A percentile compares a stretch with the other conserved stretches of the same genome.
phyloP scores from a whole-genome alignment of 2,888 invertebrate genomes.

The Eristalis arbustorum region DNA sequence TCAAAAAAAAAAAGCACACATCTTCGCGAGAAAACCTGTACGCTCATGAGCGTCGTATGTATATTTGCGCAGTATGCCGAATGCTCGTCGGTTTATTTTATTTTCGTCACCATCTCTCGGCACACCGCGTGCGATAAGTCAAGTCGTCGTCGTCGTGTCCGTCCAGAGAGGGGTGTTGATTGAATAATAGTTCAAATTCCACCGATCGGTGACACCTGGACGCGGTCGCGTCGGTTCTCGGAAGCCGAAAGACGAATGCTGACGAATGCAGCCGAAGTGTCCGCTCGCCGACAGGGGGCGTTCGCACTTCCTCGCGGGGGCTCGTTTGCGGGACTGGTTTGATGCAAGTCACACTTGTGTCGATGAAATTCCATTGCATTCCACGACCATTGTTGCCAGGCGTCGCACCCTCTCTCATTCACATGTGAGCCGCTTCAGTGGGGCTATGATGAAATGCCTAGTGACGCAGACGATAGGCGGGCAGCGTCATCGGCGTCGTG shows the following conservation, averaged over 20 bases:
- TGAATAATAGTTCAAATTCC: conserved; percentile 31
- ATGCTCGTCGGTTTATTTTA: background rate
- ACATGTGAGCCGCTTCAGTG: conserved; percentile 13
- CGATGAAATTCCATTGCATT: background rate
- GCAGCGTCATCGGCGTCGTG: conserved; percentile 4
- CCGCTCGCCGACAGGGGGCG: background rate
- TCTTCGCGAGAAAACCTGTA: conserved; percentile 13
- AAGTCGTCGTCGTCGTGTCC: background rate
- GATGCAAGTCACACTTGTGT: background rate
- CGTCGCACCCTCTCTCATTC: conserved; percentile 10
- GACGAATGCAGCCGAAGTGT: background rate
- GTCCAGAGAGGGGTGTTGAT: background rate
- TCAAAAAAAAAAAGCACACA: conserved; percentile 28
- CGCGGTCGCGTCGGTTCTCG: background rate
- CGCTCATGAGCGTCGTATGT: background rate
- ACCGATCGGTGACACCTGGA: background rate
- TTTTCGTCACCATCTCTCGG: conserved; percentile 17
- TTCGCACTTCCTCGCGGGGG: background rate
- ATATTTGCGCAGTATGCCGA: background rate
- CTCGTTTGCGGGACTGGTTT: background rate
- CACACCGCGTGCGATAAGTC: conserved; percentile 37
- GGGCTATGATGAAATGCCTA: conserved; percentile 54
- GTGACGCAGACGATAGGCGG: conserved; percentile 29
- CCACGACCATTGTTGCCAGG: background rate
- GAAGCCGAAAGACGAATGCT: background rate